Base-by-base conservation (phyloP, 1,140 invertebrate genomes). In the Drosophila orena region DNA sequence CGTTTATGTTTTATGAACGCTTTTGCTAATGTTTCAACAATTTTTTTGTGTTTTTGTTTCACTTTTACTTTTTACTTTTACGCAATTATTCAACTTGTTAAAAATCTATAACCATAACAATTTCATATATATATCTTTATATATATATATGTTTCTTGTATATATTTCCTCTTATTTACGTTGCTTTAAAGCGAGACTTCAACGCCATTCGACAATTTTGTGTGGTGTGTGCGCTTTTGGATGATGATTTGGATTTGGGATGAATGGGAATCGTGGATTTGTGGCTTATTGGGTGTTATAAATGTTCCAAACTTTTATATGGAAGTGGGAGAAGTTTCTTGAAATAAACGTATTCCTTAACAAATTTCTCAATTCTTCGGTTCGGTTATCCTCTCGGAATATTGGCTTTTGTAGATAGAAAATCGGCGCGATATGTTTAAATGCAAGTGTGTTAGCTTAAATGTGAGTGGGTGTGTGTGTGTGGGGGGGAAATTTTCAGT, bases 51-150 rank as follows among this genome's bases (percentile, higher is more conserved):
- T 81, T 88, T 88, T 77, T 68, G 30, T 73, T 81, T 73, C 57
- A 56, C 60, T 81, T 79, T 66, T 68, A 49, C 43, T 59, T 81
- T 79, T 66, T 68, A 49, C 43, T 62, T 78, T 88, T 89, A 89
- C 73, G 79, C 79, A 89, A 89, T 89, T 89, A 89, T 89, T 89
- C 84, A 89, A 89, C 84, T 89, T 89, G 79, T 89, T 89, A 89
- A 89, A 89, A 89, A 89, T 89, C 84, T 89, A 89, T 89, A 89
- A 89, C 84, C 84, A 89, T 89, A 89, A 89, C 84, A 89, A 89
- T 89, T 89, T 89, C 65, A 77, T 64, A 84, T 83, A 74, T 77
- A 77, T 83, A 69, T 88, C 65, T 89, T 38, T 88, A 61, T 77
- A 79, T 79, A 68, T 79, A 68, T 84, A 69, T 84, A 64, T 79